Conservation (phyloP, 2,888 invertebrate species). For the Ormyrus nitidulus region DNA sequence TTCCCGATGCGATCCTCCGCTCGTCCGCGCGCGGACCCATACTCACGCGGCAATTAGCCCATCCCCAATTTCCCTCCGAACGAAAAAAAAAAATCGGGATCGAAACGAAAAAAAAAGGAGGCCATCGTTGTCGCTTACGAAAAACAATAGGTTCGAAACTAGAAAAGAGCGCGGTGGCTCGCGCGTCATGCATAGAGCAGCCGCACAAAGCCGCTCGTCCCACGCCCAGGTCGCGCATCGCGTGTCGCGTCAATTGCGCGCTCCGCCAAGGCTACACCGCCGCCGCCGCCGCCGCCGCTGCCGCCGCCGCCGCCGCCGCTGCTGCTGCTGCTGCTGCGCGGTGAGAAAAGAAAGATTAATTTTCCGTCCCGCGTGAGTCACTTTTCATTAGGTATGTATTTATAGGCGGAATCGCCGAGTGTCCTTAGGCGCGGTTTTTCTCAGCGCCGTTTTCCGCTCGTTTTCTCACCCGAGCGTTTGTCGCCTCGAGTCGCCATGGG, state of each 20-base stretch:
- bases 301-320: constrained; percentile 10
- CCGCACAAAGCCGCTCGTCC: background rate
- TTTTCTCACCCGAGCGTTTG: constrained; percentile 33
- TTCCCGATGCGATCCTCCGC: too few relatives aligned
- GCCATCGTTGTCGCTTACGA: too few relatives aligned
- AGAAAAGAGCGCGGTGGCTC: too few relatives aligned
- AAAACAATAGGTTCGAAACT: too few relatives aligned
- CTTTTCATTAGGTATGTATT: constrained; percentile 29
- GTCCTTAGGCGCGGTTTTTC: constrained; percentile 40
- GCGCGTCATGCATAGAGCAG: constrained; percentile 12
- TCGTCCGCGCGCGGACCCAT: too few relatives aligned
- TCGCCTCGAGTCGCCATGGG: background rate
- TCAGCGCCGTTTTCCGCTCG: constrained; percentile 39
- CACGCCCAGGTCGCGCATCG: constrained; percentile 49
- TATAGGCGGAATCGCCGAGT: background rate
- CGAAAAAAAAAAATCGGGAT: background rate
- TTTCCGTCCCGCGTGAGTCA: constrained; percentile 47
- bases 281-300: constrained; percentile 18
- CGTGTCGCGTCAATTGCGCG: constrained; percentile 53
- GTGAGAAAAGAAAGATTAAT: constrained; percentile 54
- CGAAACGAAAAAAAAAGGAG: too few relatives aligned
- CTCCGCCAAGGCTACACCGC: constrained; percentile 32
- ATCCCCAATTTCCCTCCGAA: too few relatives aligned
- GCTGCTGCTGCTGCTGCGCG: background rate
- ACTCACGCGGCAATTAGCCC: too few relatives aligned